These are phyloP conservation scores for Polypterus senegalus DNA, from an alignment of 2,113 vertebrate species.

Conservation along the genomic window DNA sequence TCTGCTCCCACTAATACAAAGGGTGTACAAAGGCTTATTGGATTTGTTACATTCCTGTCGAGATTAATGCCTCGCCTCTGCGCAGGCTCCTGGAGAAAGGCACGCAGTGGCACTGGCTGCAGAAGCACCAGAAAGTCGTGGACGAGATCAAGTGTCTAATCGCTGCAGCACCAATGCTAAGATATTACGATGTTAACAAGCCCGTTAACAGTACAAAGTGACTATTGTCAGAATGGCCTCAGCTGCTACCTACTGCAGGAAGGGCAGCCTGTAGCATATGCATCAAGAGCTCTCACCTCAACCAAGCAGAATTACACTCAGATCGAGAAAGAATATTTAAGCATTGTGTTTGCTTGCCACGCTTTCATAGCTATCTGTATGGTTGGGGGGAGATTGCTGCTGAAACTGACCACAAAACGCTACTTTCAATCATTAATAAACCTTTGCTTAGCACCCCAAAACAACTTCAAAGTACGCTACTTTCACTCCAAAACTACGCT, in stretches of 20 bases:
- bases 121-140: no score
- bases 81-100: no score
- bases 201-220: slow-evolving; percentile 12
- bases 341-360: slow-evolving; percentile 6
- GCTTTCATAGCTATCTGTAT: slow-evolving; percentile 17
- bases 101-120: no score
- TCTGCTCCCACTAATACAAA: no score
- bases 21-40: no score
- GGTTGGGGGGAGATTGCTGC: slow-evolving; percentile 22
- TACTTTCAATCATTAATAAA: slow-evolving; percentile 18
- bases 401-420: slow-evolving; percentile 29
- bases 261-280: slow-evolving; percentile 12
- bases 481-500: slow-evolving; percentile 11
- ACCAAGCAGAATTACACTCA: slow-evolving; percentile 20
- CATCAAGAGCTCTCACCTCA: slow-evolving; percentile 11
- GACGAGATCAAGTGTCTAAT: no score
- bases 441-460: slow-evolving; percentile 14
- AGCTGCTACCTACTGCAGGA: slow-evolving; percentile 16
- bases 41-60: no score
- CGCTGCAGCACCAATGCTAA: slow-evolving; percentile 15
- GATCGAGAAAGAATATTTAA: slow-evolving; percentile 21
- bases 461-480: slow-evolving; percentile 10
- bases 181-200: slow-evolving; percentile 18
- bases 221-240: slow-evolving; percentile 11
- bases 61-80: no score